A percentile compares a stretch with the other conserved stretches of the same genome.
phyloP scores from a whole-genome alignment of 1,140 invertebrate genomes.

The Anadara kagoshimensis region DNA sequence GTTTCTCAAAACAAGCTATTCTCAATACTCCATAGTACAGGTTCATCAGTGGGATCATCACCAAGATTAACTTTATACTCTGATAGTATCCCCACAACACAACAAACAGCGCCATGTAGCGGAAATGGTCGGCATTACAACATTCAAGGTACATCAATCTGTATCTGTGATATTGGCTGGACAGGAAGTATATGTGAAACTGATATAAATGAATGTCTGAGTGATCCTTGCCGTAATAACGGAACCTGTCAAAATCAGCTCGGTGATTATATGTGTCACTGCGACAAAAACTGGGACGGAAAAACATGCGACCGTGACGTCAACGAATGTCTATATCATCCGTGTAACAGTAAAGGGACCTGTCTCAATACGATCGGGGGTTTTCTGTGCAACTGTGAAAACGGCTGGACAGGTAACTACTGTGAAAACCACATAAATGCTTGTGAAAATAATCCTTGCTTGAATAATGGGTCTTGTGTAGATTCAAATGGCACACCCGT shows the following conservation, averaged over 20 bases:
- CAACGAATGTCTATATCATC: slow-evolving; percentile 43
- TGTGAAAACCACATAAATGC: slow-evolving; percentile 8
- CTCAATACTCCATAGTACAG: too few species aligned
- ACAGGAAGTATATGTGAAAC: slow-evolving; percentile 29
- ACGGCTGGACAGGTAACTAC: slow-evolving; percentile 23
- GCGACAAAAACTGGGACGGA: slow-evolving; percentile 28
- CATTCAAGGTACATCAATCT: neutral
- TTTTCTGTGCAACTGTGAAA: slow-evolving; percentile 25
- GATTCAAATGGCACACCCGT: neutral
- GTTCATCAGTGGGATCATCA: too few species aligned
- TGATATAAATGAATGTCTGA: slow-evolving; percentile 47
- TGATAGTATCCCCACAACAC: too few species aligned
- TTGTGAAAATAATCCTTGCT: slow-evolving; percentile 3
- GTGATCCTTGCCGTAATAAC: slow-evolving; percentile 66
- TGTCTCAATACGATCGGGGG: slow-evolving; percentile 15
- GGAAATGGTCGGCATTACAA: too few species aligned
- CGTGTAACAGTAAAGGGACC: slow-evolving; percentile 4
- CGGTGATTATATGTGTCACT: slow-evolving; percentile 14
- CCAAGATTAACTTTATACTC: too few species aligned
- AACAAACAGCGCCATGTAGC: too few species aligned
- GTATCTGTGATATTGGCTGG: neutral
- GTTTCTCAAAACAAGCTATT: too few species aligned
- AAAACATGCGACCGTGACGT: slow-evolving; percentile 47
- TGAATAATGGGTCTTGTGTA: slow-evolving; percentile 7
- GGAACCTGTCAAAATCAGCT: slow-evolving; percentile 18